Percentiles rank a stretch among this genome's conserved stretches.
Conservation (phyloP, 2,113 vertebrate genomes). For the Onychorhynchus coronatus region DNA sequence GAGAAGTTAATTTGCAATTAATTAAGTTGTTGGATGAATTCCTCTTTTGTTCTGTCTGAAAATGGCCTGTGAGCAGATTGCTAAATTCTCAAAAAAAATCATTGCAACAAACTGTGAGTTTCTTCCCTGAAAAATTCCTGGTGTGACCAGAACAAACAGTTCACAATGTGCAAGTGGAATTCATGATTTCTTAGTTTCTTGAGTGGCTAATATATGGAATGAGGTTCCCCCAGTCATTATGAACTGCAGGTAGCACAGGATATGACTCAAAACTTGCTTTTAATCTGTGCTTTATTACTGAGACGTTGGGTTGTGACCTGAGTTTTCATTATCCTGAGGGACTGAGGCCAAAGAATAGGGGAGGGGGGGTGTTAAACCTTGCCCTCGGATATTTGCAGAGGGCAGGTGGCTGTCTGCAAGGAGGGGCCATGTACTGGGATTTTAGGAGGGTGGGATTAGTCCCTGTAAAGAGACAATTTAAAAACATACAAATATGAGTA, state of each 20-base stretch:
- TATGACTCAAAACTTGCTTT: background rate
- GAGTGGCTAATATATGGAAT: background rate
- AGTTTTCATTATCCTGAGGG: background rate
- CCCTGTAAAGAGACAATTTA: background rate
- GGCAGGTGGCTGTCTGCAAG: rapidly evolving
- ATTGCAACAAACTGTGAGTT: background rate
- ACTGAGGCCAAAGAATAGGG: background rate
- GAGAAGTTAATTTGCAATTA: slow-evolving; percentile 26
- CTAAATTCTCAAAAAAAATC: background rate
- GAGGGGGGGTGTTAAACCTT: background rate
- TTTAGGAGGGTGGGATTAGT: background rate
- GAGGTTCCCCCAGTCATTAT: background rate
- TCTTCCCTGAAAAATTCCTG: background rate
- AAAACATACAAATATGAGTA: background rate
- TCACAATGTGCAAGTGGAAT: background rate
- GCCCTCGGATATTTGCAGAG: background rate
- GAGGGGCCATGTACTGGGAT: background rate
- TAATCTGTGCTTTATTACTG: background rate
- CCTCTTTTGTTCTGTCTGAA: slow-evolving; percentile 40
- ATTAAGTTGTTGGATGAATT: slow-evolving; percentile 15
- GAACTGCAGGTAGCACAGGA: background rate
- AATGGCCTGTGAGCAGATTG: background rate
- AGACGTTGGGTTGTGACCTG: background rate
- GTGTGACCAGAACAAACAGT: background rate
- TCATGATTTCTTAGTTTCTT: background rate